Evolutionary conservation across 2,888 invertebrate species (phyloP).

Genomic region (Ypsolopha sequella): DNA sequence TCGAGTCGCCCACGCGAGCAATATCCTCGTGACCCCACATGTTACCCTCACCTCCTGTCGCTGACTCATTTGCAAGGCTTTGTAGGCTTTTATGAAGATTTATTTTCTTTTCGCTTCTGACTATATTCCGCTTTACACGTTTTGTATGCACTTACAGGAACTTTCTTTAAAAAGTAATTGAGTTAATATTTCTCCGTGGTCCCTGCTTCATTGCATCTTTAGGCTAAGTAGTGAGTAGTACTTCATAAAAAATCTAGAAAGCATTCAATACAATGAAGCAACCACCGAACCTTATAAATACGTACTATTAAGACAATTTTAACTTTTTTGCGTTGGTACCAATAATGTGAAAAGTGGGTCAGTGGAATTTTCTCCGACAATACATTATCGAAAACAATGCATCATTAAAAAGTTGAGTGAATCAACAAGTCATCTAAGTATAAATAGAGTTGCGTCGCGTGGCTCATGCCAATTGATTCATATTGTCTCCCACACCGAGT

Average conservation of each 20-base stretch:
- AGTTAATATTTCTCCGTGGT: too few relatives aligned
- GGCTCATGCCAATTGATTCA: background rate
- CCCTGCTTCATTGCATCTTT: too few relatives aligned
- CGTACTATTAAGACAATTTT: too few relatives aligned
- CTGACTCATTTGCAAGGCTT: conserved; percentile 31
- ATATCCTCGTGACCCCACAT: conserved; percentile 44
- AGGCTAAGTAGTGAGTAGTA: too few relatives aligned
- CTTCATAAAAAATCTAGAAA: too few relatives aligned
- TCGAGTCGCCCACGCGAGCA: conserved; percentile 42
- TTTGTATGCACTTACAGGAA: background rate
- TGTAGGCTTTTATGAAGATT: conserved; percentile 5
- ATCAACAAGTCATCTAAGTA: conserved; percentile 4
- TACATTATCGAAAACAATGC: conserved; percentile 31
- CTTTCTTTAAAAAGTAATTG: too few relatives aligned
- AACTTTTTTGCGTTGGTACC: too few relatives aligned
- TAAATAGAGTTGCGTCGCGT: conserved; percentile 22
- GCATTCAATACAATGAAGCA: too few relatives aligned
- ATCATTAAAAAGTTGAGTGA: conserved; percentile 21
- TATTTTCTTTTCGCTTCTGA: too few relatives aligned
- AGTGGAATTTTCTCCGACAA: too few relatives aligned
- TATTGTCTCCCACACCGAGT: background rate
- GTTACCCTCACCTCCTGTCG: conserved; percentile 20
- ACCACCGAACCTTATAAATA: too few relatives aligned
- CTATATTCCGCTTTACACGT: background rate
- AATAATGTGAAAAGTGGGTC: too few relatives aligned